Evolutionary conservation across 2,797 vertebrate genomes (phyloP).

Genomic region (Malacoraja senta): DNA sequence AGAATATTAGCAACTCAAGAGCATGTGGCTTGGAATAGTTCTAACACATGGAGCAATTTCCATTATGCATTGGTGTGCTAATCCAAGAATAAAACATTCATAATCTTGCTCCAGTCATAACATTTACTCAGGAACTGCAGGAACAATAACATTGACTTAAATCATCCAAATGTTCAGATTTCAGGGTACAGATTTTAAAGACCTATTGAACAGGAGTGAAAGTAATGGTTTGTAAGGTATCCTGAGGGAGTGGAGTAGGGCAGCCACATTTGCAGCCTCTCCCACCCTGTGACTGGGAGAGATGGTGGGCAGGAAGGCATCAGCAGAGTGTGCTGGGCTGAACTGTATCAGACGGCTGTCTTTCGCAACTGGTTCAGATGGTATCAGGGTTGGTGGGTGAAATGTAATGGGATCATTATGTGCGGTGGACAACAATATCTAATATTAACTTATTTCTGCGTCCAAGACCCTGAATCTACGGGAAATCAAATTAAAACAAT

Average conservation of each 20-base stretch:
- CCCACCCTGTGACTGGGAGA: not conserved
- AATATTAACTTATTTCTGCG: not conserved
- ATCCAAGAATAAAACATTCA: conserved; percentile 1
- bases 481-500: not conserved
- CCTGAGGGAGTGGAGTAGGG: not conserved
- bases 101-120: conserved; percentile 31
- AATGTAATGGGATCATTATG: not conserved
- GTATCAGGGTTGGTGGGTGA: not conserved
- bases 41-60: not conserved
- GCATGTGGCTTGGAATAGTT: not conserved
- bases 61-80: not conserved
- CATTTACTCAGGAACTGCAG: not conserved
- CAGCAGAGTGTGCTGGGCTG: not conserved
- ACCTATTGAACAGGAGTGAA: not conserved
- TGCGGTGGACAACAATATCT: not conserved
- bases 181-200: not conserved
- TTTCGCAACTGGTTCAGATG: not conserved
- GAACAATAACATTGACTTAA: conserved; percentile 21
- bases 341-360: not conserved
- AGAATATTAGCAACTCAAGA: not conserved
- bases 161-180: not conserved
- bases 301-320: not conserved
- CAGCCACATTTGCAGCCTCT: not conserved
- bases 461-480: not conserved
- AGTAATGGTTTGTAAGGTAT: not conserved